Evolutionary conservation across 2,797 vertebrate species (phyloP).

Genomic region (Simalia tracyae): DNA sequence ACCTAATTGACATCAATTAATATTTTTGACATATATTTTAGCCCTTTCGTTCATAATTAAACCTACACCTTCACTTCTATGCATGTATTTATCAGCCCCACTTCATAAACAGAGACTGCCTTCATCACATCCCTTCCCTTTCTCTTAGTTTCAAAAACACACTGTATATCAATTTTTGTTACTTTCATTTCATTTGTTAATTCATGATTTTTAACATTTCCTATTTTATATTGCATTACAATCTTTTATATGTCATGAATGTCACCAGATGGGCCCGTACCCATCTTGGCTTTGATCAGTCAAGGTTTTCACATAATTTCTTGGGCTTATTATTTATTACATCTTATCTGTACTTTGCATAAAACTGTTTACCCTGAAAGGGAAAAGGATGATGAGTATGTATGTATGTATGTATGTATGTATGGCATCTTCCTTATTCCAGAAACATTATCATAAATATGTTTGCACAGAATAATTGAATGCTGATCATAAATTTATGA

Average conservation of each 20-base stretch:
- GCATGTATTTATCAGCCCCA: background rate
- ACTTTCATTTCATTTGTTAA: background rate
- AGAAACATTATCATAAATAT: slow-evolving; percentile 44
- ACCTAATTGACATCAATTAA: background rate
- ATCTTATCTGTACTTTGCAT: slow-evolving; percentile 3
- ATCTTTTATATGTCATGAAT: background rate
- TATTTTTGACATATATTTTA: background rate
- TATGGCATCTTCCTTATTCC: slow-evolving; percentile 49
- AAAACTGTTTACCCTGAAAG: background rate
- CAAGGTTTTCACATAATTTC: background rate
- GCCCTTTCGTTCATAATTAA: background rate
- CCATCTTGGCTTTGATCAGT: background rate
- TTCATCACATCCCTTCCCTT: background rate
- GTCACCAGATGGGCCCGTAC: background rate
- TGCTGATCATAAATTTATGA: slow-evolving; percentile 53
- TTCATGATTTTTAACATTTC: background rate
- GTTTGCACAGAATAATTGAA: slow-evolving; percentile 46
- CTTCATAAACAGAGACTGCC: background rate
- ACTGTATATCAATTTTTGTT: background rate
- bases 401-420: background rate
- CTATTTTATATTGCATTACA: background rate
- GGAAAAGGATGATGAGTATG: background rate
- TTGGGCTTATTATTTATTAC: background rate
- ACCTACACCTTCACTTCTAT: background rate
- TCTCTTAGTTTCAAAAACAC: background rate